Percentiles rank a stretch among this genome's conserved stretches.
Conservation (phyloP, 2,888 invertebrate species). For the Hemistola chrysoprasaria region DNA sequence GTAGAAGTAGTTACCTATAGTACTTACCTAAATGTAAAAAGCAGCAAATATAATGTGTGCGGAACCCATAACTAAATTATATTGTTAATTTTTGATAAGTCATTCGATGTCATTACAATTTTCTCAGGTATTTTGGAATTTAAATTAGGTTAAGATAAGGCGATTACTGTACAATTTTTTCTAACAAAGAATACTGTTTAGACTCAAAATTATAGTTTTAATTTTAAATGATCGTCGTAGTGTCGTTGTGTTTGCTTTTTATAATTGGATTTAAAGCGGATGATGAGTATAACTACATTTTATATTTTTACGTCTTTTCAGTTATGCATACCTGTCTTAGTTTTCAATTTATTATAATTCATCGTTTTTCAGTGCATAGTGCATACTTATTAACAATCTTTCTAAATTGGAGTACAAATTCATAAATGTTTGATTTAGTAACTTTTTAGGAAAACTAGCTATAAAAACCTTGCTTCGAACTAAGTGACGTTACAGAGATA, state of each 20-base stretch:
- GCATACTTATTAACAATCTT: too few relatives aligned
- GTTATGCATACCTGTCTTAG: too few relatives aligned
- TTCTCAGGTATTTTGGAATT: constrained; percentile 65
- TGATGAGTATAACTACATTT: neutral
- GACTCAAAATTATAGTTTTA: constrained; percentile 8
- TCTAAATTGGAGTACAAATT: too few relatives aligned
- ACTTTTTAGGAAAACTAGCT: too few relatives aligned
- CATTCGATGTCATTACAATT: constrained; percentile 67
- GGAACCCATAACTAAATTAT: constrained; percentile 30
- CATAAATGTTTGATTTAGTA: too few relatives aligned
- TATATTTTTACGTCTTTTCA: too few relatives aligned
- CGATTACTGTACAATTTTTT: constrained; percentile 34
- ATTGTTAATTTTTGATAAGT: constrained; percentile 54
- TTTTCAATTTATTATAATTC: too few relatives aligned
- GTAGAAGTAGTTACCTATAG: too few relatives aligned
- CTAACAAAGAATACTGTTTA: constrained; percentile 24
- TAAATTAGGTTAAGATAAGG: constrained; percentile 60
- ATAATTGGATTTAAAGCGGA: neutral
- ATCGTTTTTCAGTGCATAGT: too few relatives aligned
- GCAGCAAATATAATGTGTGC: constrained; percentile 17
- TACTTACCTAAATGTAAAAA: too few relatives aligned
- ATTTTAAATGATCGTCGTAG: constrained; percentile 16
- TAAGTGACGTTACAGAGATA: too few relatives aligned
- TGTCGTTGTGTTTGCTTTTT: constrained; percentile 6
- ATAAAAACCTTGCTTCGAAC: too few relatives aligned